Evolutionary conservation across 2,113 vertebrate species (phyloP), one percentile per base, ranked within the genome.

Genomic region (Vanacampus margaritifer): DNA sequence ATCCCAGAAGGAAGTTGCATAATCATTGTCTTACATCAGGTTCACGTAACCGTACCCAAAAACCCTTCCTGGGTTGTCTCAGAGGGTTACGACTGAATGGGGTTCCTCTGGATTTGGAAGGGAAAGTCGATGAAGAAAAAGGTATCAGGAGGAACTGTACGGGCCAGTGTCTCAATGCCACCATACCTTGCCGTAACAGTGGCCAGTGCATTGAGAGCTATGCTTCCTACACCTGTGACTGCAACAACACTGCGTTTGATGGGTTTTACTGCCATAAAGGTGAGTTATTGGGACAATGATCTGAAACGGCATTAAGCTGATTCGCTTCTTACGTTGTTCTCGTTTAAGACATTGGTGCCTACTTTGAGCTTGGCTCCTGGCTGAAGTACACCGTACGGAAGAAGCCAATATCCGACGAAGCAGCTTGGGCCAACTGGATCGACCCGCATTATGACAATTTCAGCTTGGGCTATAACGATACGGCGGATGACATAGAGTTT

Each of bases 181-280:
- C 89, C 0, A 92, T 98, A 79, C 95, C 94, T 19, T 99, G 97
- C 78, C 93, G 93, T 80, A 97, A 98, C 56, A 92, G 93, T 0
- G 97, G 96, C 65, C 94, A 94, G 75, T 99, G 97, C 5, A 91
- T 98, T 0, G 97, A 98, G 73, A 93, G 93, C 63, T 98, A 98
- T 60, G 97, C 94, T 51, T 92, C 95, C 67, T 98, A 99, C 74
- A 92, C 90, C 0, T 98, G 96, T 78, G 96, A 98, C 90, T 98
- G 97, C 78, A 95, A 94, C 80, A 85, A 96, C 88, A 98, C 95
- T 0, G 95, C 95, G 41, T 99, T 94, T 3, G 95, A 95, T 0
- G 96, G 97, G 12, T 95, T 94, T 37, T 99, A 96, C 69, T 98
- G 96, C 89, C 95, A 96, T 69, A 94, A 91, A 11, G 96, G 97